Evolutionary conservation across 2,888 invertebrate species (phyloP), one percentile per base, ranked within the genome.

Genomic region (Itoplectis maculator): DNA sequence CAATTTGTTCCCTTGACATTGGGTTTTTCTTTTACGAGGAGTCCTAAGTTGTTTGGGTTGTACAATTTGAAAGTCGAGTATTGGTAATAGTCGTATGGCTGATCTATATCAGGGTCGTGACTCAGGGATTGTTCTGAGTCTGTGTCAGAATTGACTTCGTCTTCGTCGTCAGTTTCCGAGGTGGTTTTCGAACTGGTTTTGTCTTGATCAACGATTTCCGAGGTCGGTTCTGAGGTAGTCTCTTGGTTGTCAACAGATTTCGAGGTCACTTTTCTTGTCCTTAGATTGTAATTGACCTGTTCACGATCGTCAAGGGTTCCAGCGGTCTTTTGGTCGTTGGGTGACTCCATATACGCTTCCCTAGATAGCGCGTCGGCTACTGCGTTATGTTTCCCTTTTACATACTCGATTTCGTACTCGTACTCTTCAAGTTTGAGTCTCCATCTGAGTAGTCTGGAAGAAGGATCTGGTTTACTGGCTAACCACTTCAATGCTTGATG

Each of bases 401-500:
- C 88, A 63, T 90, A 89, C 8, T 75, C 35, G 6, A 91, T 88
- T 66, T 88, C 85, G 59, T 88, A 89, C 9, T 88, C 85, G 78
- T 87, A 89, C 69, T 89, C 89, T 83, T 88, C 87, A 13, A 90
- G 61, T 75, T 73, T 77, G 6, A 90, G 65, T 13, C 86, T 65
- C 89, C 88, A 56, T 56, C 56, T 1, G 0, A 29, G 5, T 29
- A 56, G 13, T 29, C 29, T 23, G 11, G 56, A 56, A 0, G 23
- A 13, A 29, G 13, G 56, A 4, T 56, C 56, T 7, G 8, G 8
- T 8, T 13, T 9, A 11, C 89, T 68, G 88, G 89, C 79, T 1
- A 91, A 80, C 89, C 90, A 92, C 49, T 85, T 86, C 5, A 90
- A 73, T 0, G 89, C 86, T 7, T 88, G 88, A 88, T 75, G 1